A percentile compares a stretch with the other conserved stretches of the same genome.
phyloP scores from a whole-genome alignment of 2,888 invertebrate species.

The Parapristionchus giblindavisi region DNA sequence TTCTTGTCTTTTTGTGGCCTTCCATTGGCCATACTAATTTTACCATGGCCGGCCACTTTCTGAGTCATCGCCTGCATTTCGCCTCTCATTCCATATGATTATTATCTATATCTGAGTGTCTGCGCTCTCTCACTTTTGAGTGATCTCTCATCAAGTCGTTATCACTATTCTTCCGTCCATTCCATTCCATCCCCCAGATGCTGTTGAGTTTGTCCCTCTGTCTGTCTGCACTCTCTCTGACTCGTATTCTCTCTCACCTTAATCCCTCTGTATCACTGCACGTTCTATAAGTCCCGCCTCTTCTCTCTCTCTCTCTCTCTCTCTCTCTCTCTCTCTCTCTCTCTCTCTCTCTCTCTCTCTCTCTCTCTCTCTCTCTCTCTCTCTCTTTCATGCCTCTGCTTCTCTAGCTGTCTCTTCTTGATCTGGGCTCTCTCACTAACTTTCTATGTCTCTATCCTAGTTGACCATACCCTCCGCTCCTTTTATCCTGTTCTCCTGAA shows the following conservation, averaged over 20 bases:
- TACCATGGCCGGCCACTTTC: neutral
- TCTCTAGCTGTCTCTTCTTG: neutral
- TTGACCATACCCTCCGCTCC: too few relatives aligned
- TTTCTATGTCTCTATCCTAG: too few relatives aligned
- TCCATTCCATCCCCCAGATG: neutral
- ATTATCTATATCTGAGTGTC: neutral
- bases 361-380: neutral
- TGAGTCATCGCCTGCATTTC: neutral
- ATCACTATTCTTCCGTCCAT: neutral
- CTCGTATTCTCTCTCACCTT: neutral
- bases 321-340: conserved; percentile 11
- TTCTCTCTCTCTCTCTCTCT: neutral
- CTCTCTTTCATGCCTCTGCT: conserved; percentile 20
- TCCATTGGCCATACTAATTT: neutral
- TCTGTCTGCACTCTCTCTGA: neutral
- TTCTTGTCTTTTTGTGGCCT: neutral
- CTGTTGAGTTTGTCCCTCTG: neutral
- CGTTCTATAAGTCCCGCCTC: too few relatives aligned
- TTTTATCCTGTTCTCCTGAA: too few relatives aligned
- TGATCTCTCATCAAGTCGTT: neutral
- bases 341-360: conserved; percentile 14
- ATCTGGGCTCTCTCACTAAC: too few relatives aligned
- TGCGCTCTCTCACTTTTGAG: neutral
- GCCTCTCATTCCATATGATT: neutral
- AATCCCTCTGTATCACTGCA: neutral